Percentiles rank a stretch among this genome's conserved stretches.
Evolutionary conservation across 2,797 vertebrate species (phyloP).

Genomic region (Poliocrania exsul): DNA sequence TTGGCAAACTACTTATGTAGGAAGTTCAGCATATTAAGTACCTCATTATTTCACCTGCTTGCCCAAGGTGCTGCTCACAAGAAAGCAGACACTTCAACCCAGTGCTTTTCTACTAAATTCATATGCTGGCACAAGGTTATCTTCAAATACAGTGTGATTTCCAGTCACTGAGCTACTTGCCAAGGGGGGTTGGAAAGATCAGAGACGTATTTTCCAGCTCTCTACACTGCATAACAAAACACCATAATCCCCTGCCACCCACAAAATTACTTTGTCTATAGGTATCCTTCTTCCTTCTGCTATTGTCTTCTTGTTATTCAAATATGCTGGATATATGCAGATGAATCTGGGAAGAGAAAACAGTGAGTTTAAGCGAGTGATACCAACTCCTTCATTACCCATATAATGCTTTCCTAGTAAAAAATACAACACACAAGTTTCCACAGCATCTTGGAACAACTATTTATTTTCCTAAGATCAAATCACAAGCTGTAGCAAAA

Average conservation of each 20-base stretch:
- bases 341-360: constrained; percentile 83
- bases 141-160: not conserved
- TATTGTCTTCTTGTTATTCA: constrained; percentile 96
- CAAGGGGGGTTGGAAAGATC: not conserved
- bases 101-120: not conserved
- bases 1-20: not conserved
- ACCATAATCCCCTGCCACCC: not conserved
- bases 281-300: constrained; percentile 93
- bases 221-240: not conserved
- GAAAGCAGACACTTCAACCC: not conserved
- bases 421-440: not conserved
- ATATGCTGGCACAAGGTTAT: not conserved
- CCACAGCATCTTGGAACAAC: not conserved
- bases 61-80: not conserved
- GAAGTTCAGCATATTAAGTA: not conserved
- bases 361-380: not conserved
- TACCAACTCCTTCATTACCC: not conserved
- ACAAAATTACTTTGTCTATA: constrained; percentile 84
- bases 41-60: not conserved
- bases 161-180: not conserved
- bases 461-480: not conserved
- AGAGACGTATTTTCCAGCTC: not conserved
- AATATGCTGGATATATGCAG: constrained; percentile 92
- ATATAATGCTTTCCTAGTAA: not conserved
- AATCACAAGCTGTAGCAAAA: not conserved